Base-by-base conservation (phyloP, 2,888 invertebrate species). In the Crepidodera aurea region DNA sequence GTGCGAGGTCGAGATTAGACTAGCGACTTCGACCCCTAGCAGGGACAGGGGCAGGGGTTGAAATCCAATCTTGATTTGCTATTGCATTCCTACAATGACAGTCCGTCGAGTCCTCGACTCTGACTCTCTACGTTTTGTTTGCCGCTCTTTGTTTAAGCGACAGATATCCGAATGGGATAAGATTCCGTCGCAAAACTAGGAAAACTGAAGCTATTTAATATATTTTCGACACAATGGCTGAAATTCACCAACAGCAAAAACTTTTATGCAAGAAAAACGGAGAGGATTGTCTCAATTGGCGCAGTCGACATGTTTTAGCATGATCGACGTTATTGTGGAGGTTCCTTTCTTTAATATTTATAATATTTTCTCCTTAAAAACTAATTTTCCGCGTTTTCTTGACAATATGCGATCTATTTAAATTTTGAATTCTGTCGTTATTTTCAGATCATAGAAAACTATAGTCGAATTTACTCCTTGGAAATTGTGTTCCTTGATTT, bases 11-110 rank as follows among this genome's bases (percentile, higher is more conserved):
- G 78, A 81, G 80, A 81, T 81, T 81, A 80, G 79, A 80, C 80
- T 80, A 79, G 79, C 78, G 74, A 73, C 73, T 74, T 73, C 77
- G 74, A 78, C 78, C 78, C 78, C 76, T 70, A 65, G 67, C 58
- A 50, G 48, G 60, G 60, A 57, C 73, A 73, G 73, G 58, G 60
- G 61, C 73, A 73, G 73, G 78, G 78, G 77, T 75, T 76, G 80
- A 81, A 81, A 80, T 81, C 81, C 81, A 81, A 81, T 82, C 82
- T 81, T 81, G 80, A 81, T 81, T 79, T 81, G 79, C 78, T 81
- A 81, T 81, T 80, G 81, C 82, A 81, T 81, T 81, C 81, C 80
- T 74, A 78, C 81, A 81, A 81, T 81, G 81, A 81, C 81, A 78
- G 75, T 77, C 74, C 69, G 68, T 61, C 63, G 73, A 71, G 71